Evolutionary conservation across 2,797 vertebrate genomes (phyloP).

Genomic region (Phalloptychus januarius): DNA sequence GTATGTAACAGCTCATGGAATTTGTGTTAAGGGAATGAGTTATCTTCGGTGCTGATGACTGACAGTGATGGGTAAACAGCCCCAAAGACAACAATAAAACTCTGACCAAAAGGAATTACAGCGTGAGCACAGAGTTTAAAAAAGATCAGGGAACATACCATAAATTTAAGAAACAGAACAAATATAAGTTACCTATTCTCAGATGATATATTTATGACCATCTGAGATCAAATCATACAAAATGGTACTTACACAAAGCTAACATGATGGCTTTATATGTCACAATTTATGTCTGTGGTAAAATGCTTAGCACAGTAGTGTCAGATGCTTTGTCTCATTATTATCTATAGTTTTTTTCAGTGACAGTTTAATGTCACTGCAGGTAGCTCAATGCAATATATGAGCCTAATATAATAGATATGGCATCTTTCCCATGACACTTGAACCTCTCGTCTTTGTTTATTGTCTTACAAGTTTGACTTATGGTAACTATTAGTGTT

Average conservation of each 20-base stretch:
- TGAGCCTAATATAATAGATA: conserved; percentile 37
- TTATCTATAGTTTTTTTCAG: conserved; percentile 47
- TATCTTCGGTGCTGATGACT: conserved; percentile 9
- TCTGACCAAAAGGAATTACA: conserved; percentile 21
- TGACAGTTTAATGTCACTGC: conserved; percentile 64
- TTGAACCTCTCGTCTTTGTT: conserved; percentile 40
- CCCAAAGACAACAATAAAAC: conserved; percentile 37
- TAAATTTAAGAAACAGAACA: conserved; percentile 36
- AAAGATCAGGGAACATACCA: background rate
- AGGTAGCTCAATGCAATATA: conserved; percentile 48
- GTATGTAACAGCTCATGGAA: no score
- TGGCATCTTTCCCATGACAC: conserved; percentile 57
- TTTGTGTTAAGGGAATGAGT: background rate
- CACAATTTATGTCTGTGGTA: conserved; percentile 50
- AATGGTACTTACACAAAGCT: background rate
- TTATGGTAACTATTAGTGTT: conserved; percentile 39
- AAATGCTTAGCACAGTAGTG: conserved; percentile 36
- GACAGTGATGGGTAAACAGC: conserved; percentile 12
- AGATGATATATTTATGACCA: conserved; percentile 41
- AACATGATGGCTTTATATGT: conserved; percentile 49
- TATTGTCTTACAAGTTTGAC: conserved; percentile 38
- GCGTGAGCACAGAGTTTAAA: background rate
- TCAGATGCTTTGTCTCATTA: conserved; percentile 41
- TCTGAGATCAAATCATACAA: conserved; percentile 19
- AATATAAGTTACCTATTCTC: conserved; percentile 14